Conservation (phyloP, 2,113 vertebrate species). For the Xiphophorus hellerii region DNA sequence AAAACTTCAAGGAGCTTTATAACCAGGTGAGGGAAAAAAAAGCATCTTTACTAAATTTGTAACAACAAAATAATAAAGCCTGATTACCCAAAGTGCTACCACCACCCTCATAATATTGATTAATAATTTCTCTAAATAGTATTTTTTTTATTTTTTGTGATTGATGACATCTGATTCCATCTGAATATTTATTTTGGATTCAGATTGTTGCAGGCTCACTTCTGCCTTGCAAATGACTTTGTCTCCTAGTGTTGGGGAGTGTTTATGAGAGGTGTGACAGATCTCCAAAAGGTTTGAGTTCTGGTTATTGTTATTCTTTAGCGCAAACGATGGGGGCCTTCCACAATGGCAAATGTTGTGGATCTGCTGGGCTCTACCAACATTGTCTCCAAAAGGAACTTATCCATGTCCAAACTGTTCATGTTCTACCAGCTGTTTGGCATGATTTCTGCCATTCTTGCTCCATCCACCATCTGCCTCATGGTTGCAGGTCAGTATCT, state of each 20-base stretch:
- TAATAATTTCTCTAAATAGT: too few species aligned
- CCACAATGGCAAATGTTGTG: conserved; percentile 77
- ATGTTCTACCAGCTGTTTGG: conserved; percentile 78
- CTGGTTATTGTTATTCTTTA: conserved; percentile 16
- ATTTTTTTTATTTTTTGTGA: too few species aligned
- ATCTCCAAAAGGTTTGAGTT: too few species aligned
- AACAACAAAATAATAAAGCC: too few species aligned
- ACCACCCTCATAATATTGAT: too few species aligned
- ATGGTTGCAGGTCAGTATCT: conserved; percentile 62
- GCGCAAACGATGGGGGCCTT: conserved; percentile 77
- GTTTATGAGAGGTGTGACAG: too few species aligned
- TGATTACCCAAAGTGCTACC: too few species aligned
- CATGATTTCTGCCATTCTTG: conserved; percentile 65
- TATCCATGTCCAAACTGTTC: conserved; percentile 75
- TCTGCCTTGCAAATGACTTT: too few species aligned
- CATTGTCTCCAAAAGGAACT: conserved; percentile 63
- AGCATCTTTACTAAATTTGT: neutral
- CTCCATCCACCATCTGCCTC: conserved; percentile 76
- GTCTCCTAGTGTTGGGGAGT: too few species aligned
- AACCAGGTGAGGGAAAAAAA: conserved; percentile 62
- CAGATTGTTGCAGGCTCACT: too few species aligned
- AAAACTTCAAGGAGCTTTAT: conserved; percentile 80
- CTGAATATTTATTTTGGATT: too few species aligned
- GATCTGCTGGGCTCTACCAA: conserved; percentile 68
- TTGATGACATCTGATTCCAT: too few species aligned